Evolutionary conservation across 2,797 vertebrate species (phyloP).

Genomic region (Pipistrellus kuhlii): DNA sequence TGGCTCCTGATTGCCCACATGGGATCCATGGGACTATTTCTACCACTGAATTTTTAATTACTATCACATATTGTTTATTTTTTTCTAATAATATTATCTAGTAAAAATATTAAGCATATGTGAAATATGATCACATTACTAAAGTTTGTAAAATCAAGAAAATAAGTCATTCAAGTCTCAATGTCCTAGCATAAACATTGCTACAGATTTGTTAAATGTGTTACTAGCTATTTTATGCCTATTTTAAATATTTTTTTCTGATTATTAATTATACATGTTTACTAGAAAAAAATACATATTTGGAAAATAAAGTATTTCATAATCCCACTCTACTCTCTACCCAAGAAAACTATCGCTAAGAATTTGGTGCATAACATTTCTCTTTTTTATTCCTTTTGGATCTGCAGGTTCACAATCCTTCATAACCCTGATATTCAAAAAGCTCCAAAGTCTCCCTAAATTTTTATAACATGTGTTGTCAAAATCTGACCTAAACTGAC

Average conservation of each 20-base stretch:
- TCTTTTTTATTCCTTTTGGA: neutral
- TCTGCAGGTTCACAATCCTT: neutral
- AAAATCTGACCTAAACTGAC: slow-evolving; percentile 23
- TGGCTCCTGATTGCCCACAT: neutral
- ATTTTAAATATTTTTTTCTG: neutral
- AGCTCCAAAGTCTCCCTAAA: neutral
- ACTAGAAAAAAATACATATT: slow-evolving; percentile 16
- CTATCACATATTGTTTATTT: neutral
- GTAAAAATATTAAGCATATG: neutral
- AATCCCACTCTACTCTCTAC: neutral
- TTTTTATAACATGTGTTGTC: neutral
- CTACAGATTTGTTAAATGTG: neutral
- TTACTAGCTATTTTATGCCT: neutral
- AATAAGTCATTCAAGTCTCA: neutral
- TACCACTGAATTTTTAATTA: slow-evolving; percentile 15
- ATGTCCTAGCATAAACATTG: neutral
- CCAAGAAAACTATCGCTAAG: neutral
- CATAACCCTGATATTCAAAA: slow-evolving; percentile 16
- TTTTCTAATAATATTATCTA: neutral
- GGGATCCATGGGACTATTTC: neutral
- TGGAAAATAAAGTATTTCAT: neutral
- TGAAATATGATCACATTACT: neutral
- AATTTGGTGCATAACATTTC: neutral
- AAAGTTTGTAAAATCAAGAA: slow-evolving; percentile 3
- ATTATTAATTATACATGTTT: slow-evolving; percentile 18